phyloP scores from a whole-genome alignment of 1,140 invertebrate species.

The Hydropsyche tenuis region DNA sequence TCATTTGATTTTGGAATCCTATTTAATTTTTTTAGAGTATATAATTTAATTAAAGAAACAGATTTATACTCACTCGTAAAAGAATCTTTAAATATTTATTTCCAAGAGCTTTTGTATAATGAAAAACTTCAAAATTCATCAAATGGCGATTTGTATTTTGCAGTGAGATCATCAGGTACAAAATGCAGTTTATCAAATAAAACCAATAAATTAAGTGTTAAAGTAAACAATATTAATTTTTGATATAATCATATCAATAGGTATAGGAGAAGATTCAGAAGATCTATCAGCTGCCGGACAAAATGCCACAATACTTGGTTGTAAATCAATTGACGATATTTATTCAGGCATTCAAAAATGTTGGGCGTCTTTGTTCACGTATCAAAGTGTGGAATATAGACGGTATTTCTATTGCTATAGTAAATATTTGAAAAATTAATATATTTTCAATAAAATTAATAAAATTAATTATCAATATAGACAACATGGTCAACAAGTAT shows the following conservation, averaged over 20 bases:
- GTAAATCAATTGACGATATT: conserved; percentile 64
- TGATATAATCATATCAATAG: conserved; percentile 51
- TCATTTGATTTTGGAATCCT: no score
- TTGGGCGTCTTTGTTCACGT: conserved; percentile 81
- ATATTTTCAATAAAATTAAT: background rate
- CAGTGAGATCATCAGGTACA: conserved; percentile 62
- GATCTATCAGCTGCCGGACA: conserved; percentile 85
- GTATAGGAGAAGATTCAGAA: conserved; percentile 78
- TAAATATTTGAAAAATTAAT: no score
- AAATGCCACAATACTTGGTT: conserved; percentile 78
- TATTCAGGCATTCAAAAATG: conserved; percentile 69
- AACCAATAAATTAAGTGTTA: no score
- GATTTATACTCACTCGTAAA: conserved; percentile 53
- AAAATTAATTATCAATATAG: conserved; percentile 43
- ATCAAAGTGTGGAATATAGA: conserved; percentile 77
- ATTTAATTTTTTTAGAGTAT: conserved; percentile 46
- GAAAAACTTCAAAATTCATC: conserved; percentile 17
- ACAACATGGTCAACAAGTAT: conserved; percentile 69
- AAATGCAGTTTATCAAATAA: no score
- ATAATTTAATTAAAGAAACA: conserved; percentile 54
- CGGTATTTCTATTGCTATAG: no score
- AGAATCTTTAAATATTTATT: conserved; percentile 52
- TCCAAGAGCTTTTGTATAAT: conserved; percentile 42
- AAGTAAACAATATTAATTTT: no score
- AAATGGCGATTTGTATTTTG: conserved; percentile 56